phyloP scores from a whole-genome alignment of 2,888 invertebrate species.

The Amorpha juglandis region DNA sequence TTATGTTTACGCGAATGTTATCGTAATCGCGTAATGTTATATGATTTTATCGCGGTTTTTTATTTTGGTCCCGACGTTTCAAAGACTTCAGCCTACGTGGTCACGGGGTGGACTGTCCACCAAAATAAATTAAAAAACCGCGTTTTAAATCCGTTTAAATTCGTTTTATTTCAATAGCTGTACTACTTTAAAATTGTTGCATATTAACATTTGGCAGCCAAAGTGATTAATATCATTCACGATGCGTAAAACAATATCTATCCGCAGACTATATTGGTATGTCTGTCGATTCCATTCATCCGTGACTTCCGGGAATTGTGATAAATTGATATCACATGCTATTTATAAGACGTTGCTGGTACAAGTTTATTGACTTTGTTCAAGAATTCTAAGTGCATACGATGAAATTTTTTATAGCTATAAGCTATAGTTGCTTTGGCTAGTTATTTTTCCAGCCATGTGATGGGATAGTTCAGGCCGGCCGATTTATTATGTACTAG shows the following conservation, averaged over 20 bases:
- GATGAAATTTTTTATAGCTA: not conserved
- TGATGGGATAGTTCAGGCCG: too few species aligned
- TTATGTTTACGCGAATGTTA: too few species aligned
- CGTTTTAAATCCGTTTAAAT: too few species aligned
- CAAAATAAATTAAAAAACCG: too few species aligned
- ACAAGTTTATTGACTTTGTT: slow-evolving; percentile 20
- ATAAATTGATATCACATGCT: slow-evolving; percentile 17
- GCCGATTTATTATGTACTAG: too few species aligned
- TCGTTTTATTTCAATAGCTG: too few species aligned
- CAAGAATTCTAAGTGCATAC: slow-evolving; percentile 29
- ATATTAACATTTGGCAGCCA: not conserved
- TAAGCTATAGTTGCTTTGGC: not conserved
- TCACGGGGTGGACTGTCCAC: too few species aligned
- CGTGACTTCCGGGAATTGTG: slow-evolving; percentile 21
- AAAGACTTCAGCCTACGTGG: too few species aligned
- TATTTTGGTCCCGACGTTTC: too few species aligned
- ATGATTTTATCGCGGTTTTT: too few species aligned
- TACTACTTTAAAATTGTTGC: too few species aligned
- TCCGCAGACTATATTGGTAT: slow-evolving; percentile 14
- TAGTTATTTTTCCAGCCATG: not conserved
- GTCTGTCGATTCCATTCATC: slow-evolving; percentile 7
- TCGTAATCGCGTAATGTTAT: too few species aligned
- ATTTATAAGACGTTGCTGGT: slow-evolving; percentile 15
- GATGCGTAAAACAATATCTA: slow-evolving; percentile 9
- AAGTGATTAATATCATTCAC: not conserved